Base-by-base conservation (phyloP, 2,797 vertebrate species). In the Muscicapa striata region DNA sequence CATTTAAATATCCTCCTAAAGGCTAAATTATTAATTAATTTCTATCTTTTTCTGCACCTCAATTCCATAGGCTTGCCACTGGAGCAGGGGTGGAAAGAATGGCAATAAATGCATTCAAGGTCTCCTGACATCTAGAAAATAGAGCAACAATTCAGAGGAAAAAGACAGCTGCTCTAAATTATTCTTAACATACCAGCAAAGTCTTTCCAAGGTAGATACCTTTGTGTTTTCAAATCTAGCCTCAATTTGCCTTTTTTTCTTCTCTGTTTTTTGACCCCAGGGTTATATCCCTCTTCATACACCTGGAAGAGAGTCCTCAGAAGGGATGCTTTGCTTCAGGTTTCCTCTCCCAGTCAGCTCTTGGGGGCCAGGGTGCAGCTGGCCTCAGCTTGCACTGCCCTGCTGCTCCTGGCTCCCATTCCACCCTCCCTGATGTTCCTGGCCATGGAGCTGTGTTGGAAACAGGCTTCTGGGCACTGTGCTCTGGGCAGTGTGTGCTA, bases 391-490 rank as follows among this genome's bases (percentile, higher is more conserved):
- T 40, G 48, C n/a, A 17, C 40, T 58, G 5, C 51, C 36, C 32
- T 0, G 3, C 20, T 3, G 11, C 40, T 76, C 32, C 72, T 80
- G 78, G 87, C 68, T 90, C 58, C 41, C 1, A 0, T 82, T 67
- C 86, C 24, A 0, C 32, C 48, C 15, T 80, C 45, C 63, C 48
- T 69, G 20, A 19, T 40, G 63, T 48, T 88, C 43, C 63, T 90
- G 89, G 86, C 5, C 0, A 55, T n/a, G 48, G 51, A 76, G 16
- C 12, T 0, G 2, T 0, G 1, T 10, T 89, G 80, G 74, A 93
- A 93, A 43, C 32, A 61, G 3, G 2, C 38, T 87, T 40, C 43
- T 69, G 91, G 75, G 54, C 85, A 68, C 45, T 1, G 0, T 67
- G 67, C 38, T 91, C 84, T 62, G 45, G 55, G 55, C 70, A 76